Evolutionary conservation across 1,140 invertebrate genomes (phyloP).

Genomic region (Aphis gossypii): DNA sequence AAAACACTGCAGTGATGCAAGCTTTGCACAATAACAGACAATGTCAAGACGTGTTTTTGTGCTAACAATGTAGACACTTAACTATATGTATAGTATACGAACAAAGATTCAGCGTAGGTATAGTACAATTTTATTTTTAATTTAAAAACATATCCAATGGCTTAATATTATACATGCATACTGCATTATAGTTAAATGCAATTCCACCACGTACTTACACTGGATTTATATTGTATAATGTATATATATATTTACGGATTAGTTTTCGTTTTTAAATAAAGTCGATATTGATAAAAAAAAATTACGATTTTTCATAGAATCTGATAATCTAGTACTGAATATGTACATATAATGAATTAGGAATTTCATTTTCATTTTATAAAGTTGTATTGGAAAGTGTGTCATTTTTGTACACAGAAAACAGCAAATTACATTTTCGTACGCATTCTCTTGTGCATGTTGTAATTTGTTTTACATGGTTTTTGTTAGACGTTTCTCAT

Average conservation of each 20-base stretch:
- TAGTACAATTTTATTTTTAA: neutral
- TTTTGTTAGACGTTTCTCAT: neutral
- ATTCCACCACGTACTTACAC: neutral
- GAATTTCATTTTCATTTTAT: neutral
- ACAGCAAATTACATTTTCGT: neutral
- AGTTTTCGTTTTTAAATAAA: neutral
- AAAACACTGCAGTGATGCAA: neutral
- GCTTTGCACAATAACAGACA: neutral
- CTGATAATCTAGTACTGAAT: neutral
- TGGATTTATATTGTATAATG: too few species aligned
- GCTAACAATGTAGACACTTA: neutral
- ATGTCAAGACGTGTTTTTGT: neutral
- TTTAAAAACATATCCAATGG: neutral
- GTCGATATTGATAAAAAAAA: neutral
- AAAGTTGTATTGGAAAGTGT: neutral
- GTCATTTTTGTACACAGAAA: neutral
- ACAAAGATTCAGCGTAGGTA: neutral
- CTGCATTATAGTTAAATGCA: neutral
- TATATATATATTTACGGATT: neutral
- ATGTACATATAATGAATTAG: neutral
- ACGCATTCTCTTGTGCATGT: neutral
- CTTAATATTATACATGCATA: neutral
- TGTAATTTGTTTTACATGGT: constrained; percentile 13
- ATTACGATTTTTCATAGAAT: neutral
- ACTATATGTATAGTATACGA: neutral